Evolutionary conservation across 2,797 vertebrate genomes (phyloP).

Genomic region (Eulemur rubriventer): DNA sequence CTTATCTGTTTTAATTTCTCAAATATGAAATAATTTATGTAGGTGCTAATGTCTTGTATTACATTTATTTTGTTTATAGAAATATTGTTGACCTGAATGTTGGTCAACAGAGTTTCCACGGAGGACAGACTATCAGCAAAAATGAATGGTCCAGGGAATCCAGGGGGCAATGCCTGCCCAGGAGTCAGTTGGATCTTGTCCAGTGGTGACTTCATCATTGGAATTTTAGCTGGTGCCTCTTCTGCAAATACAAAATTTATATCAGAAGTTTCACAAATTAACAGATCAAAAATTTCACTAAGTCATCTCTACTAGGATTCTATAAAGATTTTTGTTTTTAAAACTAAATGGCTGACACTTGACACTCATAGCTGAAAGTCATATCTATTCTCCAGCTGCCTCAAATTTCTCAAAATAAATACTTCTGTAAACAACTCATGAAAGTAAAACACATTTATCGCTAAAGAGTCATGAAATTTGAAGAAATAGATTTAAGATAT

Average conservation of each 20-base stretch:
- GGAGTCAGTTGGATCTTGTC: constrained; percentile 90
- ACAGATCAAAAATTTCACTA: constrained; percentile 1
- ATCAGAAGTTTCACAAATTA: constrained; percentile 59
- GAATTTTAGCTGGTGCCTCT: constrained; percentile 90
- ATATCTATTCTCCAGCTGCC: background rate
- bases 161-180: constrained; percentile 90
- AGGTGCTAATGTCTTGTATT: constrained; percentile 75
- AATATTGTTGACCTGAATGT: constrained; percentile 92
- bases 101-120: constrained; percentile 95
- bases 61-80: constrained; percentile 79
- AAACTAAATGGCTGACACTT: background rate
- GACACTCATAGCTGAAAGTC: background rate
- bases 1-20: constrained; percentile 58
- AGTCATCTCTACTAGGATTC: background rate
- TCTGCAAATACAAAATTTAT: constrained; percentile 85
- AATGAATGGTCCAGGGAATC: constrained; percentile 93
- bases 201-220: constrained; percentile 90
- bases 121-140: constrained; percentile 95
- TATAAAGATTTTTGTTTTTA: background rate
- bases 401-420: constrained; percentile 24
- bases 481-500: background rate
- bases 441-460: background rate
- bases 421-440: background rate
- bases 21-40: constrained; percentile 62
- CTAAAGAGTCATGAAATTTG: background rate